Evolutionary conservation across 2,888 invertebrate species (phyloP), one percentile per base, ranked within the genome.

Genomic region (Eilema griseolum): DNA sequence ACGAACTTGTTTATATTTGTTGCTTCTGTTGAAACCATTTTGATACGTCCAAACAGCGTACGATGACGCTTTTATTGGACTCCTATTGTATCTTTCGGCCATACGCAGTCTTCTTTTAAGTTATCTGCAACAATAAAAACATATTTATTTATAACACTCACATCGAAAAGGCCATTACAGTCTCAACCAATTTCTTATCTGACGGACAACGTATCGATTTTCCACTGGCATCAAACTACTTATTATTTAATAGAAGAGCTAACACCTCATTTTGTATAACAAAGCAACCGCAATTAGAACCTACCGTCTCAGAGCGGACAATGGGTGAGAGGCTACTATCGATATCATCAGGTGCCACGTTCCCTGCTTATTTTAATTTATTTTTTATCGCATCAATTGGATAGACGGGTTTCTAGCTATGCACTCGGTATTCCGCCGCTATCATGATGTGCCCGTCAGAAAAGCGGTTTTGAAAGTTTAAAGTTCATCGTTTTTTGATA

Each of bases 241-340:
- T 93, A 93, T 93, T 94, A 94, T 93, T 93, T 93, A 94, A 94
- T 93, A 93, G 91, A 89, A 92, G 89, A 93, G 92, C 93, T 93
- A 94, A 94, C 95, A 95, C 94, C 92, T 95, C 94, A 94, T 95
- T 95, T 94, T 93, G 89, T 92, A 88, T 93, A 92, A 94, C 94
- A 95, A 95, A 94, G 93, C 90, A 80, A 83, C 90, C 90, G 92
- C 94, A 94, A 94, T 95, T 95, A 94, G 92, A 91, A 88, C 88
- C 90, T 92, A 89, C 91, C 87, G 89, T 89, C 89, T 91, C 87
- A 85, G 83, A 86, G 85, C 88, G 89, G 86, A 94, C 93, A 94
- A 94, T 94, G 86, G 92, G 82, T 85, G 86, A 86, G 88, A 86
- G 88, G 85, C 86, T 81, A 86, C 91, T 92, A 90, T 93, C 93